phyloP scores from a whole-genome alignment of 2,797 vertebrate genomes.

The Cynodonichthys magdalenae region DNA sequence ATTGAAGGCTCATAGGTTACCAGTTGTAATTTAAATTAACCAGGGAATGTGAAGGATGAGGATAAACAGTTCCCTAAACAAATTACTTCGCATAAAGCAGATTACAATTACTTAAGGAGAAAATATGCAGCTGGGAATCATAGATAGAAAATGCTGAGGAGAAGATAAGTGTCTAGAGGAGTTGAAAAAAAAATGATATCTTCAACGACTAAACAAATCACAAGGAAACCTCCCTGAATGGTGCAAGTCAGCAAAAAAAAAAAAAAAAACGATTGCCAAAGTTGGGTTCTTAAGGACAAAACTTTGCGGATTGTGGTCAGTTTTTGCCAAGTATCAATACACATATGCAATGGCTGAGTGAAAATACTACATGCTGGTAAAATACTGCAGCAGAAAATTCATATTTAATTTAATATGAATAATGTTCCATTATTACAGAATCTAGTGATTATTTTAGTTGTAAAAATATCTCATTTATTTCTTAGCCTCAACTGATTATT shows the following conservation, averaged over 20 bases:
- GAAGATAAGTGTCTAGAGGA: conserved; percentile 16
- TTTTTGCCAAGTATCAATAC: background rate
- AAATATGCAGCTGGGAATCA: conserved; percentile 34
- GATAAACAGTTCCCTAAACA: conserved; percentile 70
- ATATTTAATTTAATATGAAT: no score
- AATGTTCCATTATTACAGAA: no score
- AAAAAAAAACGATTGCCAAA: background rate
- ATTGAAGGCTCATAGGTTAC: conserved; percentile 66
- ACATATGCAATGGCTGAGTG: no score
- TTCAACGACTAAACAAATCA: background rate
- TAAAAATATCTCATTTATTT: no score
- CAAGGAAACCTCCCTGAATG: conserved; percentile 5
- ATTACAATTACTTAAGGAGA: conserved; percentile 55
- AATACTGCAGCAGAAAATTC: no score
- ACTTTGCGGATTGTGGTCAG: background rate
- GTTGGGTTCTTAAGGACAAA: background rate
- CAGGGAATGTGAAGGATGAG: conserved; percentile 50
- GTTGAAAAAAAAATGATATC: conserved; percentile 3
- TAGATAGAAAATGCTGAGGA: conserved; percentile 30
- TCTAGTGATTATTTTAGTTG: no score
- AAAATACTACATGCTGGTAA: no score
- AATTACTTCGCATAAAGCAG: conserved; percentile 65
- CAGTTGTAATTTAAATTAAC: conserved; percentile 22
- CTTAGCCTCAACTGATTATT: no score
- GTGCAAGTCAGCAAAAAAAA: conserved; percentile 17